These are phyloP conservation scores for Paramisgurnus dabryanus DNA, from an alignment of 2,113 vertebrate species.

Conservation along the genomic window DNA sequence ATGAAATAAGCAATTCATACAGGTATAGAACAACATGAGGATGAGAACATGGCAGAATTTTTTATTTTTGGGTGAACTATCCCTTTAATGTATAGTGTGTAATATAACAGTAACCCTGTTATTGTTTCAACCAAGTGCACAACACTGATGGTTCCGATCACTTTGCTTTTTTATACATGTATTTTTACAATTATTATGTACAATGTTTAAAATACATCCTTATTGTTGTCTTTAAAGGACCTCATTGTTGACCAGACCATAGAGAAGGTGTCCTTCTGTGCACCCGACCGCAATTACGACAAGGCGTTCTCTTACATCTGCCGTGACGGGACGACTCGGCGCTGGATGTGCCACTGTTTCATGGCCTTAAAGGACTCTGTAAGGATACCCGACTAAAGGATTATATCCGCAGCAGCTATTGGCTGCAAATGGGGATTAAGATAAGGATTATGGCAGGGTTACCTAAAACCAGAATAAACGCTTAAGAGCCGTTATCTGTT, in stretches of 20 bases:
- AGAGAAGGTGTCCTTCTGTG: conserved; percentile 93
- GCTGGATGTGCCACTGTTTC: conserved; percentile 95
- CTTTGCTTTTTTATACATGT: too few species aligned
- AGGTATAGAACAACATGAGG: too few species aligned
- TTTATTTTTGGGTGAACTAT: too few species aligned
- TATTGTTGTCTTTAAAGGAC: conserved; percentile 71
- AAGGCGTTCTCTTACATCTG: conserved; percentile 96
- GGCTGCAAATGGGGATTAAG: conserved; percentile 36
- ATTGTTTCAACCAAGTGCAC: too few species aligned
- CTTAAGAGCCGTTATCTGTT: conserved; percentile 15
- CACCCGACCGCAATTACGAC: conserved; percentile 91
- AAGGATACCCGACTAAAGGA: conserved; percentile 56
- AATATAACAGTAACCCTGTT: too few species aligned
- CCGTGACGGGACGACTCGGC: conserved; percentile 87
- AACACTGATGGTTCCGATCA: too few species aligned
- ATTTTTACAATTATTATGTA: not conserved
- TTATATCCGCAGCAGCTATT: not conserved
- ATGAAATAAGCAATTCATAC: too few species aligned
- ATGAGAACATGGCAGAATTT: too few species aligned
- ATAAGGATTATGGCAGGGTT: conserved; percentile 42
- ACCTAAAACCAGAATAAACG: conserved; percentile 22
- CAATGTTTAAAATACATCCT: not conserved
- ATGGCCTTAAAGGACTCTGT: conserved; percentile 93
- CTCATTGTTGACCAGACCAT: conserved; percentile 94
- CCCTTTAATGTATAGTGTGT: too few species aligned